Evolutionary conservation across 2,888 invertebrate genomes (phyloP).

Genomic region (Phorcus lineatus): DNA sequence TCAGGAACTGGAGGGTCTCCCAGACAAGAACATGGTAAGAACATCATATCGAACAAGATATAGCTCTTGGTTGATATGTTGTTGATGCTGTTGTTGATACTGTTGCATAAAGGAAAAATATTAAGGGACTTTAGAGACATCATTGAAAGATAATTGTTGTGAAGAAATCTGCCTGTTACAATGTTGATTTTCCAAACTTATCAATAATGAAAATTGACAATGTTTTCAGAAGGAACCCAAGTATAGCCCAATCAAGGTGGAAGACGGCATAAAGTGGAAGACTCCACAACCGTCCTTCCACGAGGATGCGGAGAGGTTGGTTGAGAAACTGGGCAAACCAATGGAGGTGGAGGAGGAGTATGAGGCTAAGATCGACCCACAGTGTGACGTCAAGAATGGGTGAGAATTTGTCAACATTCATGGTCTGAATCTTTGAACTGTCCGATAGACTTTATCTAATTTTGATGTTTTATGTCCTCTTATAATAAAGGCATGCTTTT

Average conservation of each 20-base stretch:
- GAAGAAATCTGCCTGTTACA: no score
- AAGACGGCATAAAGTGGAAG: slow-evolving; percentile 28
- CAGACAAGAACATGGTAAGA: background rate
- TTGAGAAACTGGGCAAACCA: slow-evolving; percentile 26
- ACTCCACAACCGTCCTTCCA: slow-evolving; percentile 32
- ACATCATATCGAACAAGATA: background rate
- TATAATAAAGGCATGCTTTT: no score
- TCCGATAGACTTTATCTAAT: no score
- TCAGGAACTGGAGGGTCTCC: slow-evolving; percentile 22
- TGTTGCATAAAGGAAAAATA: no score
- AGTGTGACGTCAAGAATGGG: slow-evolving; percentile 39
- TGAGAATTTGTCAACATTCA: background rate
- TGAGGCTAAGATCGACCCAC: slow-evolving; percentile 26
- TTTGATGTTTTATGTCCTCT: no score
- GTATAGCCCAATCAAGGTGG: background rate
- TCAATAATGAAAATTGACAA: background rate
- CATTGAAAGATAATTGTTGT: no score
- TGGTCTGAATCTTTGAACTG: background rate
- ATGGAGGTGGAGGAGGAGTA: slow-evolving; percentile 34
- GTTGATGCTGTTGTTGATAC: no score
- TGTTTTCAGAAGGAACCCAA: slow-evolving; percentile 3
- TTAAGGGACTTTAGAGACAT: no score
- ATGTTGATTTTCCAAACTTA: no score
- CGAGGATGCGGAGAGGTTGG: slow-evolving; percentile 28
- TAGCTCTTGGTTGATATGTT: no score